These are phyloP conservation scores for Puntigrus tetrazona DNA, from an alignment of 2,113 vertebrate genomes.

Conservation along the genomic window DNA sequence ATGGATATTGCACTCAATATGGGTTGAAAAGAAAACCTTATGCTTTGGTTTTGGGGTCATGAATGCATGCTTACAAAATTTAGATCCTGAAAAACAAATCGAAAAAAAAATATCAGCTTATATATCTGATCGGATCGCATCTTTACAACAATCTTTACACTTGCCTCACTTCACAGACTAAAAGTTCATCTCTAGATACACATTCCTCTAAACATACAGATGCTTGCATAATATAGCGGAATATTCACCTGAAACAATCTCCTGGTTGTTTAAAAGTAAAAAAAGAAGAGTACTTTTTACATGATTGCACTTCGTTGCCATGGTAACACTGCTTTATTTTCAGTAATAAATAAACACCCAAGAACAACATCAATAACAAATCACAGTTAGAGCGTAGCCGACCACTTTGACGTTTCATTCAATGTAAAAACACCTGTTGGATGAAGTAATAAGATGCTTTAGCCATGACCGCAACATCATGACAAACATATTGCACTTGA, in stretches of 20 bases:
- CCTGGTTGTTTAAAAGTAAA: slow-evolving; percentile 67
- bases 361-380: slow-evolving; percentile 68
- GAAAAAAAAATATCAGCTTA: slow-evolving; percentile 28
- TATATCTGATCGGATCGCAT: neutral
- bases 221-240: slow-evolving; percentile 48
- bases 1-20: neutral
- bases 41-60: slow-evolving; percentile 7
- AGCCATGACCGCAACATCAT: slow-evolving; percentile 51
- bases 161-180: neutral
- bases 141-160: neutral
- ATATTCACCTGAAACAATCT: slow-evolving; percentile 73
- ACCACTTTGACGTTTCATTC: slow-evolving; percentile 71
- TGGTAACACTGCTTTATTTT: slow-evolving; percentile 90
- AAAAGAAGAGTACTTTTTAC: slow-evolving; percentile 76
- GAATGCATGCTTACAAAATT: neutral
- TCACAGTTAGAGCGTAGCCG: slow-evolving; percentile 66
- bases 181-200: neutral
- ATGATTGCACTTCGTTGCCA: slow-evolving; percentile 90
- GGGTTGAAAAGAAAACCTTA: neutral
- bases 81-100: neutral
- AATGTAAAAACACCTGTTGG: slow-evolving; percentile 70
- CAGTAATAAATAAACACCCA: slow-evolving; percentile 68
- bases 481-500: slow-evolving; percentile 76
- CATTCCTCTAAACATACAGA: slow-evolving; percentile 64
- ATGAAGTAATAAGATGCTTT: slow-evolving; percentile 40